Base-by-base conservation (phyloP, 1,140 invertebrate genomes). In the Conus betulinus region DNA sequence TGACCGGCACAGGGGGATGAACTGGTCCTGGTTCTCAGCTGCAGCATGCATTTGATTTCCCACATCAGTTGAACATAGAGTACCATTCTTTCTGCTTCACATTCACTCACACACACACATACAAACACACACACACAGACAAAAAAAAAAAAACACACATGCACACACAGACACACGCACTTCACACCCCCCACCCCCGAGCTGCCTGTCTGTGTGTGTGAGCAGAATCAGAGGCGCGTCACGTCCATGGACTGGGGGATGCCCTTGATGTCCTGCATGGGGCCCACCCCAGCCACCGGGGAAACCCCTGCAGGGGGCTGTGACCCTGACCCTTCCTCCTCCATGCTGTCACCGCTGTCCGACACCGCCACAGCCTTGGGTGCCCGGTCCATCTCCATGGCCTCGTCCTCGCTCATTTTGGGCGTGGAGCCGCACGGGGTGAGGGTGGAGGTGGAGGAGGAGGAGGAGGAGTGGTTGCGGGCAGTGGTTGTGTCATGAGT, bases 171-270 rank as follows among this genome's bases (percentile, higher is more conserved):
- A 60, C 67, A 20, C 67, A 71, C 67, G 1, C 67, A 71, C 17
- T 20, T 23, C 17, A 20, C 13, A 7, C 17, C 17, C 57, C 57
- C 57, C 17, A 17, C 17, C 57, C 57, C 4, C 60, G 11, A 63
- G 17, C 60, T 20, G 11, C 60, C 60, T 39, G 39, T 39, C 39
- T 39, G 39, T 39, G 39, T 39, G 39, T 39, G 39, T 39, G 39
- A 39, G 39, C 39, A 39, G 17, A 51, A 83, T 85, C 84, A 85
- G 20, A 87, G 74, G 6, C 85, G 85, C 5, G 85, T 87, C 39
- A 87, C 85, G 17, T 87, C 85, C 85, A 87, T 87, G 51, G 85
- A 71, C 71, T 87, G 85, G 23, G 85, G 85, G 27, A 87, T 87
- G n/a, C 85, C 85, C 25, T 78, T 87, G 5, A 87, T 39, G 17